Evolutionary conservation across 2,113 vertebrate genomes (phyloP).

Genomic region (Toxotes jaculatrix): DNA sequence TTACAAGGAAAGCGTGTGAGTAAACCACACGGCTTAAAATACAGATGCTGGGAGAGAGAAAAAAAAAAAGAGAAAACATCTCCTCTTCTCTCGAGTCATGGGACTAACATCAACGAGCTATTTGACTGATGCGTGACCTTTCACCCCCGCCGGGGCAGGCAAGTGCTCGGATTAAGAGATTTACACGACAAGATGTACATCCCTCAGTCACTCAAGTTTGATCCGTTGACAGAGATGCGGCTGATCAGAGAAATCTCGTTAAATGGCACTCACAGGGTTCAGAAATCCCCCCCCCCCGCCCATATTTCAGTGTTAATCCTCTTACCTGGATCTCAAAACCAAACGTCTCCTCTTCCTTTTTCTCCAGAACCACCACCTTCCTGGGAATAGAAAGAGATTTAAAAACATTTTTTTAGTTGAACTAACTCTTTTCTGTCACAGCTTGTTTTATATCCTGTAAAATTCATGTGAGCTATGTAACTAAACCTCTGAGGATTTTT

Average conservation of each 20-base stretch:
- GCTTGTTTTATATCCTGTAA: not conserved
- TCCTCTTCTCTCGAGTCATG: slow-evolving; percentile 46
- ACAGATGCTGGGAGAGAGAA: slow-evolving; percentile 32
- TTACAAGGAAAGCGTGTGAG: slow-evolving; percentile 50
- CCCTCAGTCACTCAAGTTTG: slow-evolving; percentile 8
- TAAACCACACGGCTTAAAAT: slow-evolving; percentile 64
- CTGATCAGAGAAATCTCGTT: slow-evolving; percentile 24
- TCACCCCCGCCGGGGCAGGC: not conserved
- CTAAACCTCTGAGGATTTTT: not conserved
- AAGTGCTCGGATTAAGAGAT: slow-evolving; percentile 42
- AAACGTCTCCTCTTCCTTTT: slow-evolving; percentile 90
- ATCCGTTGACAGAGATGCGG: not conserved
- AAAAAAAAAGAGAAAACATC: not conserved
- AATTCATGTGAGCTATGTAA: too few species aligned
- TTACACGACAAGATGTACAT: slow-evolving; percentile 21
- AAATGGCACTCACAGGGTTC: slow-evolving; percentile 17
- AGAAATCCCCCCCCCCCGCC: not conserved
- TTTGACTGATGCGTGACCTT: slow-evolving; percentile 38
- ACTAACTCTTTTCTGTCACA: not conserved
- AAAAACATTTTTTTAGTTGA: not conserved
- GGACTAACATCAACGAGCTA: slow-evolving; percentile 37
- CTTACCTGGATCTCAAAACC: slow-evolving; percentile 98
- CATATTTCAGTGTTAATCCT: slow-evolving; percentile 9
- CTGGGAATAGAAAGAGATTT: slow-evolving; percentile 72
- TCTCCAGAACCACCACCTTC: slow-evolving; percentile 91